Evolutionary conservation across 1,140 invertebrate genomes (phyloP).

Genomic region (Bradynema listronoti): DNA sequence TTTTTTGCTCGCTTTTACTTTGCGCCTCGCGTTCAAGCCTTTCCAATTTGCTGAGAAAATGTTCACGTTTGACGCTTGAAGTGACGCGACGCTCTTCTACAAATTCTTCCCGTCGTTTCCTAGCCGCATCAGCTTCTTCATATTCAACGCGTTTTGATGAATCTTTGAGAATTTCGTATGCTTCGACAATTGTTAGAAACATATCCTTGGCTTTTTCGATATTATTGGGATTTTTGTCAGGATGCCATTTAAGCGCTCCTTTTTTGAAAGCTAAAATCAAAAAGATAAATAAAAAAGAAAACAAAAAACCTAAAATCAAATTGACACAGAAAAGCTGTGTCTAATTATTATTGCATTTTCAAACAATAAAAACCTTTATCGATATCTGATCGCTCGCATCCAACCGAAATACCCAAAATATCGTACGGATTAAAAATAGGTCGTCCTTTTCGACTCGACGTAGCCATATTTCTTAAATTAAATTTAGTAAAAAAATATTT

Average conservation of each 20-base stretch:
- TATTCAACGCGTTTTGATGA: constrained; percentile 4
- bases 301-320: no score
- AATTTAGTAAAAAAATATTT: no score
- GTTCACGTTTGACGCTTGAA: constrained; percentile 4
- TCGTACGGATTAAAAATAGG: constrained; percentile 26
- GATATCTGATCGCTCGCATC: constrained; percentile 13
- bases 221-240: constrained; percentile 28
- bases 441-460: no score
- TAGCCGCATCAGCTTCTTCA: constrained; percentile 15
- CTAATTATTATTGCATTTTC: no score
- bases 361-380: no score
- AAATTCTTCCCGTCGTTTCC: constrained; percentile 11
- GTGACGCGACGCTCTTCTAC: constrained; percentile 13
- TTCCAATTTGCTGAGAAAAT: no score
- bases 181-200: constrained; percentile 20
- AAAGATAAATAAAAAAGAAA: no score
- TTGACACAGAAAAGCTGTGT: no score
- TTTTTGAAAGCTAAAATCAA: constrained; percentile 20
- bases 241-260: constrained; percentile 26
- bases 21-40: no score
- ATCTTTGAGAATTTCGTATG: constrained; percentile 27
- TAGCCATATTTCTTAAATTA: no score
- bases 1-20: no score
- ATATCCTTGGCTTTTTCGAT: constrained; percentile 17
- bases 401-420: constrained; percentile 16